Evolutionary conservation across 2,113 vertebrate species (phyloP).

Genomic region (Lophura nycthemera): DNA sequence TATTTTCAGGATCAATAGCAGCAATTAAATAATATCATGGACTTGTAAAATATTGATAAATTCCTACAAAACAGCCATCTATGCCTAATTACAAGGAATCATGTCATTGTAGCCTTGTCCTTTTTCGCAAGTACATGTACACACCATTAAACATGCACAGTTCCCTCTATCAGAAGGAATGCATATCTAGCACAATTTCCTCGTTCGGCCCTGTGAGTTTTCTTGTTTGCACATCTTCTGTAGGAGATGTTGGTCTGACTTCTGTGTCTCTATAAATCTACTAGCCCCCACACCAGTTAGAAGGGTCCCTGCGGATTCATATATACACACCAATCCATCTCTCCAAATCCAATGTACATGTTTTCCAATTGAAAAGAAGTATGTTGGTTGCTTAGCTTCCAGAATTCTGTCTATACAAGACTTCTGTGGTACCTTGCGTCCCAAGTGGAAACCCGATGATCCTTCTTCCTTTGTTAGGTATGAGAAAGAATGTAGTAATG

Average conservation of each 20-base stretch:
- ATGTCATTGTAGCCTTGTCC: background rate
- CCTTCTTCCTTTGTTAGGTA: background rate
- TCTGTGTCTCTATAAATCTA: background rate
- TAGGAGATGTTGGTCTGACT: background rate
- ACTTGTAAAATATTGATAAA: background rate
- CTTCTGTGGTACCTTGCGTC: background rate
- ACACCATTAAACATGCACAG: accelerated
- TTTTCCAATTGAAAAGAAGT: background rate
- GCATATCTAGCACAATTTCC: accelerated
- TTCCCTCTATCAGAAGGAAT: background rate
- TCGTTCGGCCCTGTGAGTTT: accelerated
- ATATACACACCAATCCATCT: background rate
- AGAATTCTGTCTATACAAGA: background rate
- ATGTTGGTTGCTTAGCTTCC: background rate
- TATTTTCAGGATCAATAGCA: background rate
- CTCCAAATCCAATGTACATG: background rate
- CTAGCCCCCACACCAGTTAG: background rate
- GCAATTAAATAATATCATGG: accelerated
- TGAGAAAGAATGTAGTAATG: background rate
- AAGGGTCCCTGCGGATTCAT: background rate
- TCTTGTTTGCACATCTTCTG: background rate
- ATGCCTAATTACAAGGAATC: background rate
- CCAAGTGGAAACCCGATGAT: background rate
- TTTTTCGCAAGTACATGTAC: background rate
- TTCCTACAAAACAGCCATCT: background rate